Evolutionary conservation across 2,888 invertebrate genomes (phyloP), one percentile per base, ranked within the genome.

Genomic region (Drosophila nr. fundita): DNA sequence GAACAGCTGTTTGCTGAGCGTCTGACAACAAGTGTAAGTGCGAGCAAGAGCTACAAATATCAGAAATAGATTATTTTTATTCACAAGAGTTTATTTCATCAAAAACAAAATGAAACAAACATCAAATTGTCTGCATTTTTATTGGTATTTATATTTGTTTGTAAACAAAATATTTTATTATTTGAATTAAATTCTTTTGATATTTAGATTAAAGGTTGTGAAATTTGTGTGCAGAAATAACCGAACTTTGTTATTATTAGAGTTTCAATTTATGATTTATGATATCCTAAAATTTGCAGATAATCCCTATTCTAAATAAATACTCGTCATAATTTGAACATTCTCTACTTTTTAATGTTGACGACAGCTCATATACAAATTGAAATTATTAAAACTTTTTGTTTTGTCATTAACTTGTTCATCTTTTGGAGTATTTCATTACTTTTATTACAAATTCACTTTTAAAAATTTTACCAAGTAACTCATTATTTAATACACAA

Each of bases 1-100:
- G 42, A 68, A 69, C 80, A 82, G 82, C 76, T 83, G 87, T 62
- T 66, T 30, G 34, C 21, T 15, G 15, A 40, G 21, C 27, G 48
- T n/a, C 70, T 83, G 84, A 84, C 72, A 84, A 84, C 84, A 84
- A 80, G 73, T 68, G 69, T 30, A 54, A 67, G 84, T 78, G 80
- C 68, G 58, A 84, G 73, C 48, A 76, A 71, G 84, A 82, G 34
- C 15, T n/a, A 57, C 49, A 34, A 32, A 62, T 59, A 71, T 73
- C 32, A 32, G 52, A 49, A 18, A 61, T 34, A 36, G 40, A 36
- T 36, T 48, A 53, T 24, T 24, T 59, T 54, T 68, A 55, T 61
- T 62, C 49, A 63, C 59, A 64, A 58, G 58, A 66, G 36, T 21
- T 45, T 62, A 36, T 50, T 52, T 53, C 55, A 42, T 18, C n/a